phyloP scores from a whole-genome alignment of 2,797 vertebrate genomes.

The Meda fulgida region DNA sequence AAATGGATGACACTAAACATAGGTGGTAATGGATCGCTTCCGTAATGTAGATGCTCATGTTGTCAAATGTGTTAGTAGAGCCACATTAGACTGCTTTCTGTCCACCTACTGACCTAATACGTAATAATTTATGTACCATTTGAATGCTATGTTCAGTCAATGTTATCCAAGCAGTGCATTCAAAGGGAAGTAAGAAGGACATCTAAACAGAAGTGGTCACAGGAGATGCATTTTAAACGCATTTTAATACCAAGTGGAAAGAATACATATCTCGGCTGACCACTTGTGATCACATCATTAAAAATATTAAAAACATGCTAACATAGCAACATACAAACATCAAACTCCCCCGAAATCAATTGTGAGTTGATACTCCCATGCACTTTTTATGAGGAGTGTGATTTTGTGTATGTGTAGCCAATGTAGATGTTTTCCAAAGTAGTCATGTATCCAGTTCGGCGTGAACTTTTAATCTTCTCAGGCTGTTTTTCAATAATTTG shows the following conservation, averaged over 20 bases:
- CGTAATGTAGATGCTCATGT: neutral
- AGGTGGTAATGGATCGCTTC: neutral
- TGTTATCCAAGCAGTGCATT: neutral
- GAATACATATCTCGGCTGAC: neutral
- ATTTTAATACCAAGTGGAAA: neutral
- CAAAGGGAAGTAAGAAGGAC: no score
- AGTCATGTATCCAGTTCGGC: neutral
- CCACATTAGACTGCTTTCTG: neutral
- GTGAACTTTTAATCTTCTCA: neutral
- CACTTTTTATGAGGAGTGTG: neutral
- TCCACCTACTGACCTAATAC: neutral
- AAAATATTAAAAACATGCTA: neutral
- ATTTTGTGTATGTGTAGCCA: neutral
- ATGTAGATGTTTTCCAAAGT: neutral
- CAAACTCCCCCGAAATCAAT: neutral
- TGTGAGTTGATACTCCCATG: neutral
- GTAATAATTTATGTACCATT: neutral
- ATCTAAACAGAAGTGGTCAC: neutral
- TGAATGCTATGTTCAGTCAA: neutral
- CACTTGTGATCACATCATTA: neutral
- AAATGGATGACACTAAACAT: neutral
- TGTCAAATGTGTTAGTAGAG: neutral
- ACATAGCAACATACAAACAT: neutral
- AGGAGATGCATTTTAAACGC: neutral
- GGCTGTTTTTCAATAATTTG: neutral